A percentile compares a stretch with the other conserved stretches of the same genome.
Evolutionary conservation across 2,113 vertebrate genomes (phyloP).

Genomic region (Fregetta grallaria): DNA sequence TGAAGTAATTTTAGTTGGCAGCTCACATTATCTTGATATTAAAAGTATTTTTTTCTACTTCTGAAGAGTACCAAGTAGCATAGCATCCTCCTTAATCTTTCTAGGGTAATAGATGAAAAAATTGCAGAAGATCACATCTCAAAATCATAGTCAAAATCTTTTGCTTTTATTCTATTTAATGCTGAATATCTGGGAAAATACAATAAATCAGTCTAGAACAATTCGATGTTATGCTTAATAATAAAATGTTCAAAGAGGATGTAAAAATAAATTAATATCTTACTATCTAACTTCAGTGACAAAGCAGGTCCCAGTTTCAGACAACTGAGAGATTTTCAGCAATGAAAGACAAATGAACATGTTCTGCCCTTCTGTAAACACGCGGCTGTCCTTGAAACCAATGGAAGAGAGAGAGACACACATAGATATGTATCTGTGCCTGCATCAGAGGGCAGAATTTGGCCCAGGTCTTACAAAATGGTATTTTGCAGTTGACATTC

Average conservation of each 20-base stretch:
- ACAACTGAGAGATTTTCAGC: background rate
- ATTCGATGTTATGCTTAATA: conserved; percentile 42
- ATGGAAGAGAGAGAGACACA: background rate
- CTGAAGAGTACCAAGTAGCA: background rate
- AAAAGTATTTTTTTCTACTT: background rate
- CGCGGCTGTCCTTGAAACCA: background rate
- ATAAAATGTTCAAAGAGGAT: conserved; percentile 43
- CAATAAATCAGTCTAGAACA: conserved; percentile 25
- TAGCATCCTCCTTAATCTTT: background rate
- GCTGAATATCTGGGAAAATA: conserved; percentile 28
- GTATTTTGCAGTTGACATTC: background rate
- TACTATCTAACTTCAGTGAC: conserved; percentile 6
- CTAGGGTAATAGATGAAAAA: background rate
- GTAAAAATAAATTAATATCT: conserved; percentile 52
- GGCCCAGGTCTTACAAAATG: background rate
- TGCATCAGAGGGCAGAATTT: background rate
- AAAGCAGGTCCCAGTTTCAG: conserved; percentile 9
- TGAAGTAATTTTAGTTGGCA: background rate
- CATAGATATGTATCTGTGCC: background rate
- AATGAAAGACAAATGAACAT: background rate
- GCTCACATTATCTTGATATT: background rate
- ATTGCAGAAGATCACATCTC: background rate
- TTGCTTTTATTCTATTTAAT: conserved; percentile 49
- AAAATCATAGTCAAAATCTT: conserved; percentile 17
- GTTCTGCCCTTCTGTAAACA: background rate